phyloP scores from a whole-genome alignment of 2,797 vertebrate genomes.

The Discoglossus pictus region DNA sequence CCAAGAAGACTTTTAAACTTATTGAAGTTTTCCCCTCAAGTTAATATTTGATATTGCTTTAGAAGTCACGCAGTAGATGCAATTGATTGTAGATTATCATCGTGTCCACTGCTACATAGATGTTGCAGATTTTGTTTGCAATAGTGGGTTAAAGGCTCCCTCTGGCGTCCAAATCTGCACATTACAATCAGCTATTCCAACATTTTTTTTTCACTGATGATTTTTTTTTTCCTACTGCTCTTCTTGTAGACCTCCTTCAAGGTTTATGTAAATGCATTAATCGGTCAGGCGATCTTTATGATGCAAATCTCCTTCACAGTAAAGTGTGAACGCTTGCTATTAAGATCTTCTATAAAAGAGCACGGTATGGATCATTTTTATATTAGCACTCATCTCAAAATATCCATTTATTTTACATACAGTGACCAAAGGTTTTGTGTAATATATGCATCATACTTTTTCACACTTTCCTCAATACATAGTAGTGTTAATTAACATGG shows the following conservation, averaged over 20 bases:
- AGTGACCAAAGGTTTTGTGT: too few species aligned
- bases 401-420: too few species aligned
- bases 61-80: constrained; percentile 20
- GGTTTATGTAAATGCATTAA: constrained; percentile 35
- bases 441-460: too few species aligned
- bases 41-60: constrained; percentile 29
- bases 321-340: too few species aligned
- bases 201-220: neutral
- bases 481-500: too few species aligned
- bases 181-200: constrained; percentile 36
- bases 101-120: constrained; percentile 22
- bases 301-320: neutral
- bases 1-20: neutral
- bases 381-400: too few species aligned
- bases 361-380: too few species aligned
- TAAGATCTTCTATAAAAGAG: too few species aligned
- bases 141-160: constrained; percentile 63
- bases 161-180: constrained; percentile 56
- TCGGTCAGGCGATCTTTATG: constrained; percentile 30
- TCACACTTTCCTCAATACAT: too few species aligned
- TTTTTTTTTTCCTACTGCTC: constrained; percentile 4
- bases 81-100: constrained; percentile 45
- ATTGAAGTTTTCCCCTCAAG: constrained; percentile 24
- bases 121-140: constrained; percentile 40
- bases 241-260: constrained; percentile 2